Conservation (phyloP, 2,888 invertebrate species). For the Latrodectus elegans region DNA sequence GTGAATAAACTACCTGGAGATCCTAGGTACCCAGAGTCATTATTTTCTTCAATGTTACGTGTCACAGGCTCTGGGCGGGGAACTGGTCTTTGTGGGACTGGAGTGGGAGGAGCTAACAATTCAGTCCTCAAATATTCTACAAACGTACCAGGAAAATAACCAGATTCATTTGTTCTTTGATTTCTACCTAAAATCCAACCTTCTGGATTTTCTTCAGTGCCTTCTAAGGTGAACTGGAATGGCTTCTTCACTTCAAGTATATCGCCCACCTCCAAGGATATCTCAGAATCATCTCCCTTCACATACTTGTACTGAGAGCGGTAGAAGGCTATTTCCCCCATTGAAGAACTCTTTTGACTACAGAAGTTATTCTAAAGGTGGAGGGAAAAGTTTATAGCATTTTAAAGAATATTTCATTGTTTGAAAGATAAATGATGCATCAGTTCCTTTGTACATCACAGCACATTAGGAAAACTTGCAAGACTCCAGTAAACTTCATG, state of each 20-base stretch:
- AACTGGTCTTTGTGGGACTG: slow-evolving; percentile 68
- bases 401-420: slow-evolving; percentile 30
- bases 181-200: slow-evolving; percentile 76
- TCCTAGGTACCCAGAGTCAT: slow-evolving; percentile 71
- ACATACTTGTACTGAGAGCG: slow-evolving; percentile 69
- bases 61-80: slow-evolving; percentile 71
- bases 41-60: slow-evolving; percentile 72
- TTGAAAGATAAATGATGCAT: background rate
- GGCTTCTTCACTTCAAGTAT: slow-evolving; percentile 75
- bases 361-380: slow-evolving; percentile 6
- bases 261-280: slow-evolving; percentile 75
- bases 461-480: background rate
- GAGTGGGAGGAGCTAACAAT: slow-evolving; percentile 44
- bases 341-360: slow-evolving; percentile 7
- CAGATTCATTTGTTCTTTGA: slow-evolving; percentile 75
- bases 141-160: slow-evolving; percentile 76
- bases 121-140: slow-evolving; percentile 68
- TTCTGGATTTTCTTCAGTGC: slow-evolving; percentile 72
- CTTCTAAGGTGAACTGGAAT: slow-evolving; percentile 71
- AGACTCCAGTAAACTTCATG: background rate
- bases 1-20: slow-evolving; percentile 67
- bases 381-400: slow-evolving; percentile 55
- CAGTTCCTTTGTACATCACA: background rate
- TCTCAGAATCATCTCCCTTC: slow-evolving; percentile 67
- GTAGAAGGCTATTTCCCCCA: slow-evolving; percentile 70